Base-by-base conservation (phyloP, 2,797 vertebrate species). In the Leptatherina wallacei region DNA sequence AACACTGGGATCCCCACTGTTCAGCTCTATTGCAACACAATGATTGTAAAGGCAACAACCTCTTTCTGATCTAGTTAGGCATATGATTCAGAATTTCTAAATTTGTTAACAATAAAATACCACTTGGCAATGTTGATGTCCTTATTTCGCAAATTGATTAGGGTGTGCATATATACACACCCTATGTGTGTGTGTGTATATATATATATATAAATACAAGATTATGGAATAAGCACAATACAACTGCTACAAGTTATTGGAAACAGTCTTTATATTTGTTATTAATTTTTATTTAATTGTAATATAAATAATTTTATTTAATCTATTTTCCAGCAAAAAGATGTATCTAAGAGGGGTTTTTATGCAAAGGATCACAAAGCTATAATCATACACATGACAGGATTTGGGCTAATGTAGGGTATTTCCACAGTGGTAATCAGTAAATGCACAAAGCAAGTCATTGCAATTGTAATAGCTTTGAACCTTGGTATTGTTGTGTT, bases 381-480 rank as follows among this genome's bases (percentile, higher is more conserved):
- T 77, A 77, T 78, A 85, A 77, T 69, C 75, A 74, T 70, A 65
- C 4, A 83, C 80, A 87, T 63, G 52, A 27, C 69, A 80, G 73
- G 54, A 84, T 80, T 88, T 22, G 6, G 70, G 65, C 68, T 56
- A 56, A 76, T 61, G 76, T 60, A 33, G 44, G 60, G 78, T 66
- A 64, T 88, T 87, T 84, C 72, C 78, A 71, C 82, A 63, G 35
- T 49, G 66, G 78, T 88, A 85, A 90, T 92, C 88, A 90, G 77
- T 90, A 81, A 86, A 51, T 14, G 24, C 83, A 89, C 88, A 89
- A 86, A 85, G 88, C 80, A 58, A 85, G 86, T 68, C 77, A 84
- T 82, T 78, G 80, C 70, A 61, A 73, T 58, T 77, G 62, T 82
- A 91, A 87, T 82, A 80, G 79, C 82, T 63, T 63, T 11, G 10